Base-by-base conservation (phyloP, 2,113 vertebrate species). In the Dolichallabes microphthalmus region DNA sequence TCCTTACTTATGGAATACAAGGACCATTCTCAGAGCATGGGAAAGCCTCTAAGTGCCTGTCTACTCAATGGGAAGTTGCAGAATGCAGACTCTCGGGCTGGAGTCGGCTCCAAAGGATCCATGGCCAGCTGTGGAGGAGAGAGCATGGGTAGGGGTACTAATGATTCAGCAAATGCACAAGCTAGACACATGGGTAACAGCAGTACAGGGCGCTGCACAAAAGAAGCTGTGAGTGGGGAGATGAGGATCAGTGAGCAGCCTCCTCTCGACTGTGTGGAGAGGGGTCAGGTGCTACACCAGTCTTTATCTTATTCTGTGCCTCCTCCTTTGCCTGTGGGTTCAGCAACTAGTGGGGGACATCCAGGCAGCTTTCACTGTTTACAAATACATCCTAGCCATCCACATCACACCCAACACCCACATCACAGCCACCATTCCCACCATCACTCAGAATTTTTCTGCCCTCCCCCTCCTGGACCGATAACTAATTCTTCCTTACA, bases 11-110 rank as follows among this genome's bases (percentile, higher is more conserved):
- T 96, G 93, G 94, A 95, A 89, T 97, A 97, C 92, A 96, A 96
- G 78, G 97, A 96, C 30, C 93, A 94, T 75, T 25, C 92, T 0
- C 91, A 92, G 39, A 90, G 86, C n/a, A 92, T 96, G 87, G 94
- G 92, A 2, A 97, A 97, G 85, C 95, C 97, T 82, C 94, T 97
- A 84, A 93, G 96, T 86, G 96, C 97, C 88, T 98, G 98, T 89
- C 93, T 97, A 88, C 95, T 97, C 90, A 97, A 95, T 77, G 92
- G 96, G 90, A 98, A 98, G 93, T 95, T 96, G 88, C 94, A 96
- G 90, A 96, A 96, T 0, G 95, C 96, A 0, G 97, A 97, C 25
- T 27, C 91, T 22, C 91, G 93, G 91, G 66, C 90, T 89, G 75
- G 35, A 35, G 91, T 88, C 19, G 92, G 93, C 50, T 69, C 91